Evolutionary conservation across 2,888 invertebrate species (phyloP).

Genomic region (Platynereis dumerilii): DNA sequence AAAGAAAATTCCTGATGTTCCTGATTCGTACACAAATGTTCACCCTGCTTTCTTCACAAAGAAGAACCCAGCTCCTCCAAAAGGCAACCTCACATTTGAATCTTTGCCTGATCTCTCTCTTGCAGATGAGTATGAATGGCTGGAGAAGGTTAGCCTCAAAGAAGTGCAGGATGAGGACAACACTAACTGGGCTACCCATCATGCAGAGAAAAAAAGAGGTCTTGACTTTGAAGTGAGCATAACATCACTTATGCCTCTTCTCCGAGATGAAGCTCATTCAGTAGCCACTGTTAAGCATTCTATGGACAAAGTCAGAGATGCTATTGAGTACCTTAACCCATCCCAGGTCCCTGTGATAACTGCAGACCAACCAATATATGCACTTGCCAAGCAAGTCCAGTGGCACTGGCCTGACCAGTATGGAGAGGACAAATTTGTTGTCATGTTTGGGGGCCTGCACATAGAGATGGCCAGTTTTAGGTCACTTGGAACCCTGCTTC

Average conservation of each 20-base stretch:
- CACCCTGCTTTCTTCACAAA: conserved; percentile 28
- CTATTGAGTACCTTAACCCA: conserved; percentile 39
- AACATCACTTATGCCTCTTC: conserved; percentile 21
- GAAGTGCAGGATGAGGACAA: conserved; percentile 12
- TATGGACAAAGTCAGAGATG: conserved; percentile 25
- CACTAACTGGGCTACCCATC: conserved; percentile 27
- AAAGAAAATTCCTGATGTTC: conserved; percentile 32
- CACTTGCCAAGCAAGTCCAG: too few species aligned
- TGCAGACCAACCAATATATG: conserved; percentile 44
- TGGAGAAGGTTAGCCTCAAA: conserved; percentile 20
- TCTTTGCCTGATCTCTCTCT: too few species aligned
- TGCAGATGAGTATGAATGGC: conserved; percentile 31
- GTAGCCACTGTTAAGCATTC: conserved; percentile 32
- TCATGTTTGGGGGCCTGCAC: too few species aligned
- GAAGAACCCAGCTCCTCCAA: conserved; percentile 25
- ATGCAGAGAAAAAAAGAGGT: too few species aligned
- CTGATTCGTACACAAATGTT: conserved; percentile 32
- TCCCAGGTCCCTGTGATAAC: conserved; percentile 43
- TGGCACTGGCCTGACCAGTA: too few species aligned
- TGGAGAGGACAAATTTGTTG: too few species aligned
- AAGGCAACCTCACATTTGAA: too few species aligned
- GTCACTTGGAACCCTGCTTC: conserved; percentile 40
- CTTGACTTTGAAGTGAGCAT: conserved; percentile 17
- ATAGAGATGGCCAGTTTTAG: conserved; percentile 45
- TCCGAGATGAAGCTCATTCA: conserved; percentile 24